A percentile compares a stretch with the other conserved stretches of the same genome.
Conservation (phyloP, 2,797 vertebrate species). For the Yasuhikotakia modesta region DNA sequence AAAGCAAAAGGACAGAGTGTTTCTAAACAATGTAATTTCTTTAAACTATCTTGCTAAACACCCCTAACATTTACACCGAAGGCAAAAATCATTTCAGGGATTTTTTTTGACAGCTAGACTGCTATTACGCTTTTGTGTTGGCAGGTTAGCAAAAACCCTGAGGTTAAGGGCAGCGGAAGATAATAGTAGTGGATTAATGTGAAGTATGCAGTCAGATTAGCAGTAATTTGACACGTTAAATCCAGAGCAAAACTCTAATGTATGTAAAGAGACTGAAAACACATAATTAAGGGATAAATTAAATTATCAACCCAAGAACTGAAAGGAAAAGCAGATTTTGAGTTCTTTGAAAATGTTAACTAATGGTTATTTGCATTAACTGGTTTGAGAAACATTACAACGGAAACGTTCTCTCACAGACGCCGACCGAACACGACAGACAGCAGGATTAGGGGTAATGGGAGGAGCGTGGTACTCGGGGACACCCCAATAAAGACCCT, state of each 20-base stretch:
- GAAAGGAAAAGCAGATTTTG: not conserved
- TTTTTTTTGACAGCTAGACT: conserved; percentile 15
- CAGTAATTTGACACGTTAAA: not conserved
- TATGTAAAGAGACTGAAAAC: conserved; percentile 6
- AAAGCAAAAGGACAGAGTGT: not conserved
- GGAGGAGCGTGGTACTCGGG: conserved; percentile 56
- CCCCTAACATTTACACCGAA: not conserved
- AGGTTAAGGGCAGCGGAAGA: not conserved
- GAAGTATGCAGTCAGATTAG: conserved; percentile 4
- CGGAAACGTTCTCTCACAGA: conserved; percentile 49
- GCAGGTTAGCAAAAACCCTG: not conserved
- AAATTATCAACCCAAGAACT: not conserved
- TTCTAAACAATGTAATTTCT: not conserved
- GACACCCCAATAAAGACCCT: conserved; percentile 65
- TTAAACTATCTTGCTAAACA: not conserved
- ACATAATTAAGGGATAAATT: not conserved
- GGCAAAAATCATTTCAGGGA: not conserved
- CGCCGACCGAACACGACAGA: conserved; percentile 60
- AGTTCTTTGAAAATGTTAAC: not conserved
- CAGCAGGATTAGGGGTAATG: conserved; percentile 63
- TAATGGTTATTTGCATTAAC: not conserved
- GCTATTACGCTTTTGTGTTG: not conserved
- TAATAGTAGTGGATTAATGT: not conserved
- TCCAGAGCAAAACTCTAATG: not conserved
- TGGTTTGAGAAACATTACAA: not conserved